These are phyloP conservation scores for Erynnis tages DNA, from an alignment of 2,888 invertebrate genomes.

Conservation along the genomic window DNA sequence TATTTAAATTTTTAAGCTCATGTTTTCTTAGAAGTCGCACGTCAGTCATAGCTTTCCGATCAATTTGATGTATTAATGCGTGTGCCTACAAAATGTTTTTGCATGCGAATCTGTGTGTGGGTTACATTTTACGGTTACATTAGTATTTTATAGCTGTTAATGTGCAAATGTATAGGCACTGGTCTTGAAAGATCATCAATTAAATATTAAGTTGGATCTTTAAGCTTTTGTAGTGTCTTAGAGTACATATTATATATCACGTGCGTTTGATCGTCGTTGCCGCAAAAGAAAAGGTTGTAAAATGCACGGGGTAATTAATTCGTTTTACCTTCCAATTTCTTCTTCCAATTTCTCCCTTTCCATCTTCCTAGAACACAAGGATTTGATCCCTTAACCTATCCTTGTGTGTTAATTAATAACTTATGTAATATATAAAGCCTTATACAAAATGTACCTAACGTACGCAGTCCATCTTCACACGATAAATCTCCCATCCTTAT, in stretches of 20 bases:
- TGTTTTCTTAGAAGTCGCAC: constrained; percentile 30
- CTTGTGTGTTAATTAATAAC: background rate
- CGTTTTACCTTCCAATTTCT: too few relatives aligned
- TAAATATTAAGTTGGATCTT: background rate
- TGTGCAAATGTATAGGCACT: background rate
- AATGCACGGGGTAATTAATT: too few relatives aligned
- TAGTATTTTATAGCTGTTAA: background rate
- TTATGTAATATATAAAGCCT: background rate
- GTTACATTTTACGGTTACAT: constrained; percentile 8
- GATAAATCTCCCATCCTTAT: constrained; percentile 41
- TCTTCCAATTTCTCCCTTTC: too few relatives aligned
- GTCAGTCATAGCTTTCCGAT: constrained; percentile 33
- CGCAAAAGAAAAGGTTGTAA: too few relatives aligned
- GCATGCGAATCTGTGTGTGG: background rate
- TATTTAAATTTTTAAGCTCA: constrained; percentile 35
- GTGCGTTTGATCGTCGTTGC: too few relatives aligned
- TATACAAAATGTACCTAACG: too few relatives aligned
- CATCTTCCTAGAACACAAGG: too few relatives aligned
- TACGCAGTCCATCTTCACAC: background rate
- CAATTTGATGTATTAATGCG: constrained; percentile 19
- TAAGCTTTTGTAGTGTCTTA: too few relatives aligned
- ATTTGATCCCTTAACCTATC: too few relatives aligned
- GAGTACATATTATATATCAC: too few relatives aligned
- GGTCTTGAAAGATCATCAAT: background rate
- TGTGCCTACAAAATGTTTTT: constrained; percentile 13